phyloP scores from a whole-genome alignment of 2,888 invertebrate species.

The Drosophila colorata region DNA sequence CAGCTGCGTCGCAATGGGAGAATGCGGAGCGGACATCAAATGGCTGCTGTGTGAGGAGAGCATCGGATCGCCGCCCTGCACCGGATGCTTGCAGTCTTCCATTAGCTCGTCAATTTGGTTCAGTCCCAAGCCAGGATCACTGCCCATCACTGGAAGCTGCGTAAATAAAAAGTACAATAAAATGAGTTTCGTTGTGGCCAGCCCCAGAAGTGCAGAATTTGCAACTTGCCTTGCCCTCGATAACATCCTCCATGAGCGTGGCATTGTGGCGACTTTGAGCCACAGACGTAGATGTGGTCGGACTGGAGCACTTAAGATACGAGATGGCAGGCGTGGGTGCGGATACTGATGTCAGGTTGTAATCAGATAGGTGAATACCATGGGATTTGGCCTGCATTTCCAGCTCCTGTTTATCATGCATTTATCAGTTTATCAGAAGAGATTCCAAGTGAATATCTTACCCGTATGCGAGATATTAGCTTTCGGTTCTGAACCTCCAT shows the following conservation, averaged over 20 bases:
- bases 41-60: conserved; percentile 85
- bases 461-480: conserved; percentile 93
- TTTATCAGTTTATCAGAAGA: not conserved
- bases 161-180: not conserved
- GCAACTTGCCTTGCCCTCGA: conserved; percentile 82
- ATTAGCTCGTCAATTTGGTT: conserved; percentile 89
- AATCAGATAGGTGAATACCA: conserved; percentile 89
- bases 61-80: conserved; percentile 88
- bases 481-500: conserved; percentile 94
- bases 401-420: conserved; percentile 87
- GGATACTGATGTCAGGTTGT: conserved; percentile 86
- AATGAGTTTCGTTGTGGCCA: not conserved
- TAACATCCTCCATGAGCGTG: conserved; percentile 84
- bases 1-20: conserved; percentile 82
- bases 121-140: conserved; percentile 87
- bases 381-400: conserved; percentile 92
- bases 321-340: conserved; percentile 84
- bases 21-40: conserved; percentile 85
- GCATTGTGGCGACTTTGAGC: conserved; percentile 73
- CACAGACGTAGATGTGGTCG: conserved; percentile 62
- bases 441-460: conserved; percentile 77
- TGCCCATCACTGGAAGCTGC: conserved; percentile 87
- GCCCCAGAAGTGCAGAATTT: not conserved
- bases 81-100: conserved; percentile 87
- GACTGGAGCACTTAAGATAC: conserved; percentile 84